Conservation (phyloP, 2,797 vertebrate species). For the Discoglossus pictus region DNA sequence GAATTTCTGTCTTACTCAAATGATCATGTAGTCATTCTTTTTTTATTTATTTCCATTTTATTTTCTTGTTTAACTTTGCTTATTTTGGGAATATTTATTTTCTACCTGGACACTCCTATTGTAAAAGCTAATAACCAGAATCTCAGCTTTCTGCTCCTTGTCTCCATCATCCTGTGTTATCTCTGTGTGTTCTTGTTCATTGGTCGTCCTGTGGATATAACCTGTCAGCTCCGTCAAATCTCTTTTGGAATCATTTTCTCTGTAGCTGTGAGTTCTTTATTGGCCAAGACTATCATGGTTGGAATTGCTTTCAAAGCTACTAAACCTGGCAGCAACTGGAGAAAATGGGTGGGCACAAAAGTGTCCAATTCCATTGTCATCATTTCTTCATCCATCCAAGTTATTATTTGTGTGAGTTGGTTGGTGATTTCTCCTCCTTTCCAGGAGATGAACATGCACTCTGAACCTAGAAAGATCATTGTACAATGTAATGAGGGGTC, state of each 20-base stretch:
- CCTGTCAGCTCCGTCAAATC: constrained; percentile 5
- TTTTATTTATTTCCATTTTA: background rate
- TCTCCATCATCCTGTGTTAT: no score
- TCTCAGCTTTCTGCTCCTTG: no score
- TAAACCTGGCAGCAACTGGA: background rate
- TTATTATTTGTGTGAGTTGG: background rate
- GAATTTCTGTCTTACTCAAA: constrained; percentile 15
- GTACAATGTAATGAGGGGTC: no score
- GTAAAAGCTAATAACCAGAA: no score
- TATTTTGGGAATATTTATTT: background rate
- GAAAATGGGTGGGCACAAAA: constrained; percentile 4
- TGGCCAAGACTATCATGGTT: constrained; percentile 7
- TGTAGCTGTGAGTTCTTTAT: background rate
- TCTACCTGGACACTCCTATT: background rate
- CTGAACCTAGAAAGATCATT: no score
- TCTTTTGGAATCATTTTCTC: constrained; percentile 12
- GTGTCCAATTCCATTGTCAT: background rate
- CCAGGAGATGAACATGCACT: background rate
- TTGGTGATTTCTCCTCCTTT: background rate
- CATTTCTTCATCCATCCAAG: constrained; percentile 1
- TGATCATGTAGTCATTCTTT: background rate
- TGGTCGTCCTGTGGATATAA: no score
- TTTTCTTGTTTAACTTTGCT: background rate
- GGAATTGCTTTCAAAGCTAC: constrained; percentile 7
- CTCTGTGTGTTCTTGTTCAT: no score